These are phyloP conservation scores for Tuberolachnus salignus DNA, from an alignment of 2,888 invertebrate species.

Conservation along the genomic window DNA sequence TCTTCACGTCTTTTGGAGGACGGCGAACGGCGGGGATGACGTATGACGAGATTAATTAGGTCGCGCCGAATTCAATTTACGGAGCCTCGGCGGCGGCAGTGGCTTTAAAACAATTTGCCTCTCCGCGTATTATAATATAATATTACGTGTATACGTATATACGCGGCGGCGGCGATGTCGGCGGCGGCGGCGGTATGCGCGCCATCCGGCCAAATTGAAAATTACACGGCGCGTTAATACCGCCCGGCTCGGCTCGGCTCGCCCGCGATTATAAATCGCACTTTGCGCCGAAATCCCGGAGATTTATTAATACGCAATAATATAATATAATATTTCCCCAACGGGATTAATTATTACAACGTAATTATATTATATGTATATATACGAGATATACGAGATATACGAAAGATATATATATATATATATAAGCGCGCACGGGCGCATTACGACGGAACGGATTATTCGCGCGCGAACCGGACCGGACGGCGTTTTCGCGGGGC, in stretches of 20 bases:
- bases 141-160: no score
- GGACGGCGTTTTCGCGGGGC: neutral
- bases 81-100: neutral
- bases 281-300: neutral
- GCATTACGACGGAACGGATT: no score
- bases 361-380: no score
- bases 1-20: no score
- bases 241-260: neutral
- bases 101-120: conserved; percentile 40
- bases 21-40: neutral
- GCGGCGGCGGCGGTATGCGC: neutral
- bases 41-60: conserved; percentile 48
- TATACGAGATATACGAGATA: no score
- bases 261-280: neutral
- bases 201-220: conserved; percentile 44
- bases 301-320: no score
- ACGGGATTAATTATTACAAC: no score
- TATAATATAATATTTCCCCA: no score
- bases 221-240: conserved; percentile 39
- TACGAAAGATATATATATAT: no score
- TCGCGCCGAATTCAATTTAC: conserved; percentile 37
- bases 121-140: neutral
- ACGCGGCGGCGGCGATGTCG: neutral
- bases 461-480: neutral
- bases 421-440: no score